Base-by-base conservation (phyloP, 2,113 vertebrate species). In the Polypterus bichir region DNA sequence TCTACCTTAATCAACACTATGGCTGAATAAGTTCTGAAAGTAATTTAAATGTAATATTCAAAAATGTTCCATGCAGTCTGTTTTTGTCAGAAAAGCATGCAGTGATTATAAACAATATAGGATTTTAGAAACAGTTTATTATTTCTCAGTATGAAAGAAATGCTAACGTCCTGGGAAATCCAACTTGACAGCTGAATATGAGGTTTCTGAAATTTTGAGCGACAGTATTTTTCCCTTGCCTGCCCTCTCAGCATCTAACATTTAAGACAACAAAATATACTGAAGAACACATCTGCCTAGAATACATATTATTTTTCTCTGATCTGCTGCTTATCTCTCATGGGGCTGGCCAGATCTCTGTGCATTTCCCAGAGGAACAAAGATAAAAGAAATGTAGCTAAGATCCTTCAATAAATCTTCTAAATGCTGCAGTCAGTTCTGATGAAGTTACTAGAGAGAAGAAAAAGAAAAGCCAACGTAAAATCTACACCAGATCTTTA, bases 321-420 rank as follows among this genome's bases (percentile, higher is more conserved):
- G 66, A 79, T 76, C 70, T 60, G 61, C 58, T 64, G 57, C 61
- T 69, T 48, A 74, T 79, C 68, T 77, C 68, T 67, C 57, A 67
- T 62, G 69, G 74, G 69, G 66, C 68, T 27, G 77, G 65, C 74
- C 72, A 71, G 65, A 69, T 71, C 47, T 47, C 60, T 3, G 47
- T 71, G 48, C 7, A 48, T 71, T 77, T 71, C 72, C 71, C 71
- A 69, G 60, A 67, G 73, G 62, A 74, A 68, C 46, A 77, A 63
- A 74, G 48, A 78, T 69, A 59, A 57, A 60, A 68, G 66, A 74
- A 68, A 70, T 58, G 66, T 71, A 63, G 69, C 73, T 61, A 55
- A 61, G 65, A 72, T 75, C 52, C 60, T 74, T 79, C 75, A 72
- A 76, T 78, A 76, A 79, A 79, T 81, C 76, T 86, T 79, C 75